Evolutionary conservation across 2,113 vertebrate genomes (phyloP).

Genomic region (Connochaetes taurinus): DNA sequence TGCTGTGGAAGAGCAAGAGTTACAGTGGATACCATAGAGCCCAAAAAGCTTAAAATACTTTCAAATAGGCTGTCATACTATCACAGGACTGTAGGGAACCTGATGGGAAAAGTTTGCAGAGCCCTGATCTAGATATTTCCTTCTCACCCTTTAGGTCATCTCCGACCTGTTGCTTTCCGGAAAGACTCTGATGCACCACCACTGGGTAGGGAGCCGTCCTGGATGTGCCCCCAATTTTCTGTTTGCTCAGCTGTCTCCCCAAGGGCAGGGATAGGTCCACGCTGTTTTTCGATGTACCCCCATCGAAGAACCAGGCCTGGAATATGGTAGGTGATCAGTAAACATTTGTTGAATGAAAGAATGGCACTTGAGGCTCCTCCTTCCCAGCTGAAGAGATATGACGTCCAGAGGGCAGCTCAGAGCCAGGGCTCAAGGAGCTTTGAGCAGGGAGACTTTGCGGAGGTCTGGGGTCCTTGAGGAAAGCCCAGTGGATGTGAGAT

Average conservation of each 20-base stretch:
- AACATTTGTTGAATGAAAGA: neutral
- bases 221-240: neutral
- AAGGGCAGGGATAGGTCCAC: neutral
- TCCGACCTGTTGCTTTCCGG: neutral
- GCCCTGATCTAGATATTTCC: neutral
- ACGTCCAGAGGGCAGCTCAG: neutral
- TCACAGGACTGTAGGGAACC: neutral
- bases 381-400: neutral
- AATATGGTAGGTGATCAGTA: neutral
- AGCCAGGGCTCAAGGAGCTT: neutral
- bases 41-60: neutral
- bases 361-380: neutral
- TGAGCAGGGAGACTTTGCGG: neutral
- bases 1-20: neutral
- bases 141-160: neutral
- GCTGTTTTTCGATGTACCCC: neutral
- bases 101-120: neutral
- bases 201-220: neutral
- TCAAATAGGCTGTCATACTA: neutral
- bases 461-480: neutral
- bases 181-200: neutral
- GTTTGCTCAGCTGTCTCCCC: neutral
- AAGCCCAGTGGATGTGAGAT: neutral
- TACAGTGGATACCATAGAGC: fast-evolving
- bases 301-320: neutral